Base-by-base conservation (phyloP, 2,797 vertebrate species). In the Phoxinus dragarum region DNA sequence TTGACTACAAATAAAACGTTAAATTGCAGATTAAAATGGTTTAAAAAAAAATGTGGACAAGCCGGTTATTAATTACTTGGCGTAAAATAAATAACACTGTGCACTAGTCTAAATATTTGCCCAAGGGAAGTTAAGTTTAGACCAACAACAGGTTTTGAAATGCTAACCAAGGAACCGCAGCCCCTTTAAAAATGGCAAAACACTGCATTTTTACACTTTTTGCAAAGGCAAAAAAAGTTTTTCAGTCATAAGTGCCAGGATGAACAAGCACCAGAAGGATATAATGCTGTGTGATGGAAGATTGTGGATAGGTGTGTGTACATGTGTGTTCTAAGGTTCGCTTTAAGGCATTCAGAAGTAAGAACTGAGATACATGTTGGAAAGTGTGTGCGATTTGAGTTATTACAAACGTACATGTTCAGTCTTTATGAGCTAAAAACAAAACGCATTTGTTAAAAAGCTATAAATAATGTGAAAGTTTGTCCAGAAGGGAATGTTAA, bases 291-390 rank as follows among this genome's bases (percentile, higher is more conserved):
- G 11, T 69, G 64, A 11, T 64, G 66, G 84, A 85, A 85, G 84
- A 73, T 79, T 64, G 52, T 64, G 52, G 84, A 85, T 68, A n/a
- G 0, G 0, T 21, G 69, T 36, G 47, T 52, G 27, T 49, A 6
- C 5, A 12, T n/a, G 23, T 40, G 27, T 49, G 16, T 54, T 34
- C 12, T 75, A 79, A 79, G 16, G 36, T 78, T 36, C 19, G n/a
- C 83, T 78, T 61, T 79, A 84, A 79, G 75, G 83, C 83, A 71
- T 34, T 56, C 49, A 54, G 47, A 84, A 54, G 42, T 84, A 49
- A 84, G 47, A 69, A 27, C 23, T 4, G 12, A 27, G 49, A 68
- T 84, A 59, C 44, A 66, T 74, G 72, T 54, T 69, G 19, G 27
- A 84, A 36, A 79, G 74, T 49, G 34, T 49, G 44, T 49, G 44